Conservation (phyloP, 2,888 invertebrate species). For the Erebia aethiops region DNA sequence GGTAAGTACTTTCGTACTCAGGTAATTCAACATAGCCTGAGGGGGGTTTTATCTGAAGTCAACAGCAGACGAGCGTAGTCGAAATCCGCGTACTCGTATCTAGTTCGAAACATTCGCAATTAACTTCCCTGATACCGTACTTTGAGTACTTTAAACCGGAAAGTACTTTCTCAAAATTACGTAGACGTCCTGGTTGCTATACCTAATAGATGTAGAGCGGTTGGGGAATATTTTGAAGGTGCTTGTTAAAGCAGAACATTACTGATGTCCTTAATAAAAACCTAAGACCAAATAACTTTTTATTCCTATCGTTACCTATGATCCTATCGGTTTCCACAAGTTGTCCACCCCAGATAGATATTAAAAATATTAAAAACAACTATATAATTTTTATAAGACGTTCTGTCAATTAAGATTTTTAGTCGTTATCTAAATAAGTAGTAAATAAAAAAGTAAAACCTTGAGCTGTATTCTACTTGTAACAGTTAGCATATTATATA, state of each 20-base stretch:
- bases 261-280: no score
- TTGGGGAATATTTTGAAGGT: not conserved
- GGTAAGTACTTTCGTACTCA: not conserved
- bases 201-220: not conserved
- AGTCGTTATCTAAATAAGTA: no score
- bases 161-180: slow-evolving; percentile 22
- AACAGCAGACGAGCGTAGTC: slow-evolving; percentile 2
- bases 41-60: not conserved
- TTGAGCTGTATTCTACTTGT: no score
- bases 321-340: no score
- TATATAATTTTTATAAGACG: no score
- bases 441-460: no score
- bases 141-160: slow-evolving; percentile 19
- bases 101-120: slow-evolving; percentile 19
- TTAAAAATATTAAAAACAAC: no score
- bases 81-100: not conserved
- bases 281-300: no score
- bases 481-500: no score
- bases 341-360: no score
- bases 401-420: no score
- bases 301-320: no score
- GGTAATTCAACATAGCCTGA: not conserved
- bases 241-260: not conserved
- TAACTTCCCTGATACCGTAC: slow-evolving; percentile 20
- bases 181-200: slow-evolving; percentile 14